Base-by-base conservation (phyloP, 2,113 vertebrate genomes). In the Corydoras maculifer region DNA sequence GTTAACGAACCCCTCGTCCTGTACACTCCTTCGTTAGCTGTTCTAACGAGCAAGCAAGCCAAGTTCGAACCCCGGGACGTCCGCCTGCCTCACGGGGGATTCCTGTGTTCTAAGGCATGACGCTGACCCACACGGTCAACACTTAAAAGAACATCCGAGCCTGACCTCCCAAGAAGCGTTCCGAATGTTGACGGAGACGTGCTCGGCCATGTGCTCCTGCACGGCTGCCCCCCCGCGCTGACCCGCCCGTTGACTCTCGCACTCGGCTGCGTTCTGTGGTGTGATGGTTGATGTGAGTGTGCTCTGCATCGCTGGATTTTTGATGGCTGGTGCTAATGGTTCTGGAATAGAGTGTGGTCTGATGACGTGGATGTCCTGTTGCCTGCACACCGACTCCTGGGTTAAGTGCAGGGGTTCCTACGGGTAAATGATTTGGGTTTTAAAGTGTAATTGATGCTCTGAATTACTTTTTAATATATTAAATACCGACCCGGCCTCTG, bases 151-250 rank as follows among this genome's bases (percentile, higher is more conserved):
- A 62, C 72, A 73, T 58, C 58, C 49, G 62, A 66, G 35, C 50
- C 54, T 59, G 35, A 69, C 69, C 70, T 78, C 78, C 68, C 73
- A 61, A 73, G 71, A 72, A 73, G 49, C 73, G 67, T 70, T 51
- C 58, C 51, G 74, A 67, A 58, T 75, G 62, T 50, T 70, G 68
- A 74, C 30, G 62, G 62, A 72, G 73, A 63, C 79, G 60, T 74
- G 82, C 68, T 75, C 58, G 73, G 78, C 69, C 81, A 65, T 76
- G 48, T 63, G 55, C 62, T 48, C 32, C 68, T 75, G 68, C 35
- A 57, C 31, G 51, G 61, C 60, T 65, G 69, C 68, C 53, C 49
- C 2, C 2, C 7, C 63, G 18, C 18, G 18, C 18, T 4, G 10
- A 55, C 65, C 31, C 13, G 14, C 50, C n/a, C 15, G 14, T 50